Base-by-base conservation (phyloP, 2,797 vertebrate genomes). In the Poeciliopsis infans region DNA sequence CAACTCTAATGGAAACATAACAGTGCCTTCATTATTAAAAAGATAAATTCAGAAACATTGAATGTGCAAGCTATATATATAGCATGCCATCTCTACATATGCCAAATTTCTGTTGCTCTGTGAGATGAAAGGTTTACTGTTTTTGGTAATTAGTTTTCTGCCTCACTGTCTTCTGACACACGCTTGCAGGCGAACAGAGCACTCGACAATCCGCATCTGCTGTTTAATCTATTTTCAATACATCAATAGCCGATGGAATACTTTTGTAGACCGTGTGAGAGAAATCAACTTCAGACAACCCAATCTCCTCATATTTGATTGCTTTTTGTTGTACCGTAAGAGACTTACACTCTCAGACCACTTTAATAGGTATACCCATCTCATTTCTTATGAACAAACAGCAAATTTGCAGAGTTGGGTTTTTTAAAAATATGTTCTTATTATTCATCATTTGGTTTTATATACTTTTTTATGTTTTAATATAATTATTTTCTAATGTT, bases 111-210 rank as follows among this genome's bases (percentile, higher is more conserved):
- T 68, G 31, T 33, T 36, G 20, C 33, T 68, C 64, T 12, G 33
- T 41, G 20, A 68, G 20, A 12, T 68, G 64, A 68, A 68, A 41
- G 8, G 64, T 41, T 41, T 68, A 41, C 6, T 68, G 36, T 51
- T 71, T 53, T 79, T 84, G 64, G 70, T 79, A 90, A 84, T 83
- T 81, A 45, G n/a, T 83, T 84, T 83, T 89, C 72, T 49, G 25
- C 47, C 59, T 85, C 74, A 12, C 66, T 77, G 55, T 68, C n/a
- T 80, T 66, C 81, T 61, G 57, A 51, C 20, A 46, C 73, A 79
- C 4, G 7, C 25, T 41, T 59, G 18, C 59, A 78, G 73, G 80
- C 80, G 57, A 78, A 57, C 75, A 28, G 23, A 43, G 45, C 45
- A 55, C 41, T 0, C n/a, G 16, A 69, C 23, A 57, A 55, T 66